Evolutionary conservation across 2,113 vertebrate species (phyloP), one percentile per base, ranked within the genome.

Genomic region (Albula goreensis): DNA sequence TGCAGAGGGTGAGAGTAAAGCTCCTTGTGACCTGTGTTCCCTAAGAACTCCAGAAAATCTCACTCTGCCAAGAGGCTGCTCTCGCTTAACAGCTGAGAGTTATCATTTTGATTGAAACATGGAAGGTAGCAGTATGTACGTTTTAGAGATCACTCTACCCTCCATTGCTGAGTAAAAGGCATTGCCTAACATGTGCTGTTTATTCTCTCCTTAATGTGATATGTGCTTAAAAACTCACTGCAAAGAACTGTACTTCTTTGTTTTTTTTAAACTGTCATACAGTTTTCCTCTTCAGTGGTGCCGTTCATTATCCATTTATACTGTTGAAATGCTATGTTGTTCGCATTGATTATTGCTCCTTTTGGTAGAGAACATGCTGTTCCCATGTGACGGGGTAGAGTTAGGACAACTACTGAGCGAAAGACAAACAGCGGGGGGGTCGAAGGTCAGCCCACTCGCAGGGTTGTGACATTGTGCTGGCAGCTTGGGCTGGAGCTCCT

Each of bases 1-100:
- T 94, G 78, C 93, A 93, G 88, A 91, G 85, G 93, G 95, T 96
- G 88, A 94, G 91, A 89, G 48, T 60, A 0, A 31, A 9, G 19
- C 60, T 13, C 11, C 56, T 60, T 13, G n/a, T 74, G 70, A 74
- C 12, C 70, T 74, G 53, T 56, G 70, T 74, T 66, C 19, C 60
- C 60, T 19, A 19, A 66, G 3, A 15, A 66, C 15, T 13, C 17
- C 60, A 66, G 22, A 66, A 66, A 66, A 2, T 5, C 70, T 31
- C 70, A 9, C 70, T 74, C n/a, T 31, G n/a, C 70, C 25, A 5
- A 8, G 22, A 31, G 70, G 70, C 22, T 22, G 22, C 10, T 2
- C 31, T 2, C n/a, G 22, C 19, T 74, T 31, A 9, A 74, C 70
- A 31, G 31, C n/a, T 1, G n/a, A 74, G 9, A 74, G 25, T 25